Percentiles rank a stretch among this genome's conserved stretches.
phyloP scores from a whole-genome alignment of 2,888 invertebrate genomes.

The Patella caerulea region DNA sequence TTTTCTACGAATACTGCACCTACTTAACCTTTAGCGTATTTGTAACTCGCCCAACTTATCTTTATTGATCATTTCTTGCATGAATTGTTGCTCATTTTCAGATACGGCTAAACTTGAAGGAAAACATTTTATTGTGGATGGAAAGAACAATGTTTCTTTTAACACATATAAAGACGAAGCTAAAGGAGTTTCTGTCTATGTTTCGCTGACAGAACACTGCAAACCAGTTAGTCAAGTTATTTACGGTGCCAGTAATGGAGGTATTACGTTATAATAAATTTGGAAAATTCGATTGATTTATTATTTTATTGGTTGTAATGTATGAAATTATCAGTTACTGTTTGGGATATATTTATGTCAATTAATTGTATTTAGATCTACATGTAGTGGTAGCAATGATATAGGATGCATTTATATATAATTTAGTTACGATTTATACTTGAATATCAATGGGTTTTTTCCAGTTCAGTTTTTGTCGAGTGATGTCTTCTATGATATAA shows the following conservation, averaged over 20 bases:
- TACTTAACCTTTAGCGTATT: not conserved
- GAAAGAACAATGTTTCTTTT: conserved; percentile 13
- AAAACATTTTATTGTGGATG: conserved; percentile 12
- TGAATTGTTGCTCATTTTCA: not conserved
- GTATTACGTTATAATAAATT: not conserved
- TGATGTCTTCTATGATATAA: conserved; percentile 23
- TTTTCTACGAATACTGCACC: not conserved
- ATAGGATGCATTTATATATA: too few relatives aligned
- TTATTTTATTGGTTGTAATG: too few relatives aligned
- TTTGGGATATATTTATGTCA: too few relatives aligned
- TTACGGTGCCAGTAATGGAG: conserved; percentile 8
- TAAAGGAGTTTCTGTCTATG: not conserved
- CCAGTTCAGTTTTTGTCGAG: conserved; percentile 13
- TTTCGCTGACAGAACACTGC: conserved; percentile 18
- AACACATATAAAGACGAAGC: conserved; percentile 14
- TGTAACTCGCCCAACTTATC: not conserved
- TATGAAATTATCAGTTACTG: too few relatives aligned
- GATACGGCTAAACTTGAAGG: conserved; percentile 17
- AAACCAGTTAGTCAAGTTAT: conserved; percentile 19
- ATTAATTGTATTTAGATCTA: too few relatives aligned
- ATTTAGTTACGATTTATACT: too few relatives aligned
- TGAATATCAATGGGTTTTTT: not conserved
- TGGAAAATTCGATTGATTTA: too few relatives aligned
- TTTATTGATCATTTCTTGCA: not conserved
- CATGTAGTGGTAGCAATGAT: too few relatives aligned